phyloP scores from a whole-genome alignment of 2,113 vertebrate species.

The Philantomba maxwellii region DNA sequence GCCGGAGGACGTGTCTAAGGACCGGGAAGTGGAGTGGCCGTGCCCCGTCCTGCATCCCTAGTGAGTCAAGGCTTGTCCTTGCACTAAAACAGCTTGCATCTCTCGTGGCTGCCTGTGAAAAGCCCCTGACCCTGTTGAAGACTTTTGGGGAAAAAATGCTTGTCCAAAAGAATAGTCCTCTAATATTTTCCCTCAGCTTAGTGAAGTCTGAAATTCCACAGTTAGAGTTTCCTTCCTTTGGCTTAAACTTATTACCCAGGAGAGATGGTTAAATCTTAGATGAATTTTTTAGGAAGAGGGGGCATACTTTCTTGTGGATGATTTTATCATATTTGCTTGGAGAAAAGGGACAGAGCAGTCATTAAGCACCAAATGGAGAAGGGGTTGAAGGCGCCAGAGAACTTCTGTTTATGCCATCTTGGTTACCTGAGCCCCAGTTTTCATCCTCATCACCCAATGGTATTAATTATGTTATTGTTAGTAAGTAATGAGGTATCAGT shows the following conservation, averaged over 20 bases:
- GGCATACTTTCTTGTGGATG: neutral
- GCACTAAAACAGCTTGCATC: neutral
- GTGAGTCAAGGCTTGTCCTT: slow-evolving; percentile 79
- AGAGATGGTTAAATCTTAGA: neutral
- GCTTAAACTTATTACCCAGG: neutral
- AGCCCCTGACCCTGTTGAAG: neutral
- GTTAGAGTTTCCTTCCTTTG: neutral
- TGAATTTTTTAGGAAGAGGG: neutral
- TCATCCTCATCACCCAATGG: neutral
- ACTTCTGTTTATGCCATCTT: neutral
- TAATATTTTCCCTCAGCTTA: neutral
- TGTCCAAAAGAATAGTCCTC: neutral
- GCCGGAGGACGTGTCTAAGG: slow-evolving; percentile 93
- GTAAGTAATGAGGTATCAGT: neutral
- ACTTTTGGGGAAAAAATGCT: neutral
- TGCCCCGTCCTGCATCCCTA: slow-evolving; percentile 93
- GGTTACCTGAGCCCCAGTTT: neutral
- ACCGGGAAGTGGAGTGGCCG: slow-evolving; percentile 98
- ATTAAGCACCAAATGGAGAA: neutral
- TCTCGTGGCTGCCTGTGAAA: neutral
- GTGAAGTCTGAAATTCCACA: neutral
- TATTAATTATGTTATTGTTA: neutral
- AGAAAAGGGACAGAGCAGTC: neutral
- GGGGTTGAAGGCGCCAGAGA: neutral
- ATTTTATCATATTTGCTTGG: neutral